phyloP scores from a whole-genome alignment of 2,113 vertebrate genomes.

The Gambusia affinis region DNA sequence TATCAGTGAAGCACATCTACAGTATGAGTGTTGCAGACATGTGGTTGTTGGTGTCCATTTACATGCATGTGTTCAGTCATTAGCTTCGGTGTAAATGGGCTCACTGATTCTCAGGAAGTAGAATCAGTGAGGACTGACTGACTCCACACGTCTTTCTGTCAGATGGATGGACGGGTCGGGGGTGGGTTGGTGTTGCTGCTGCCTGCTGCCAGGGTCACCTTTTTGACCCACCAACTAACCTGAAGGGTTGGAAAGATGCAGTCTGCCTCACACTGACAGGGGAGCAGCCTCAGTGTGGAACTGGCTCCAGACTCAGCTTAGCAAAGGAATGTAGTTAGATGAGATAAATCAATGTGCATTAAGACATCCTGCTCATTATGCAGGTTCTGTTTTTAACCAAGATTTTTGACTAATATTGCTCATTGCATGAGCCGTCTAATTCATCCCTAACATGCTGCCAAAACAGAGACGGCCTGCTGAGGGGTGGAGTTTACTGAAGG shows the following conservation, averaged over 20 bases:
- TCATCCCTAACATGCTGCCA: not conserved
- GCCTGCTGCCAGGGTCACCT: conserved; percentile 64
- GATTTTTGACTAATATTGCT: not conserved
- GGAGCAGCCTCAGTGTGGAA: conserved; percentile 21
- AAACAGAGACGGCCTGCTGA: not conserved
- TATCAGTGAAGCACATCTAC: no score
- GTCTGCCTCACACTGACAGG: conserved; percentile 54
- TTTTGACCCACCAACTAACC: conserved; percentile 50
- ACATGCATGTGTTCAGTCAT: no score
- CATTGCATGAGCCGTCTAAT: not conserved
- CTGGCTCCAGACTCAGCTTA: conserved; percentile 3
- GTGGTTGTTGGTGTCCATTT: no score
- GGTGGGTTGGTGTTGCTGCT: conserved; percentile 19
- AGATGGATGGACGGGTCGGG: conserved; percentile 4
- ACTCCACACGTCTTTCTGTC: conserved; percentile 63
- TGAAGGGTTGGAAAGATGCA: conserved; percentile 43
- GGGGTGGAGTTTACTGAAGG: not conserved
- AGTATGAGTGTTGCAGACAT: no score
- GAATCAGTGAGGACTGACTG: conserved; percentile 46
- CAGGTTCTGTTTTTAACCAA: no score
- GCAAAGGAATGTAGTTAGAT: not conserved
- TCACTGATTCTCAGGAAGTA: conserved; percentile 14
- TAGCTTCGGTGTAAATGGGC: not conserved
- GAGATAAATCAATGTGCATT: not conserved
- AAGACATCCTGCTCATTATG: not conserved